Evolutionary conservation across 2,797 vertebrate genomes (phyloP).

Genomic region (Gouania willdenowi): DNA sequence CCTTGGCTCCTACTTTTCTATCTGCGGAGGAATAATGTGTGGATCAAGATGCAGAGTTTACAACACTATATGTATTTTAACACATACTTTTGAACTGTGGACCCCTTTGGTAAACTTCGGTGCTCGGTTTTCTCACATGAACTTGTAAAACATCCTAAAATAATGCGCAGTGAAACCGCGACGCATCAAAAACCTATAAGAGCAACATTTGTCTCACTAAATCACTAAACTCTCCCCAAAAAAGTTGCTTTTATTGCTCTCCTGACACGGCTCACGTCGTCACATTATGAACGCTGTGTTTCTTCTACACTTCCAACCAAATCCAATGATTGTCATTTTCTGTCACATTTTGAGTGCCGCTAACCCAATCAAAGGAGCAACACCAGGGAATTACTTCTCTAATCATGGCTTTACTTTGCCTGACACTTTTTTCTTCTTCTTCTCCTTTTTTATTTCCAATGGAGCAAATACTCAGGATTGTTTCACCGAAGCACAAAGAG

Average conservation of each 20-base stretch:
- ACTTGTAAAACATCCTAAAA: not conserved
- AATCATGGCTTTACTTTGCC: constrained; percentile 32
- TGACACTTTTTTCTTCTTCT: constrained; percentile 25
- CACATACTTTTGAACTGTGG: too few species aligned
- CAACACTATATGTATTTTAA: too few species aligned
- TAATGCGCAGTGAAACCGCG: too few species aligned
- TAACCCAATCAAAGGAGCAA: constrained; percentile 44
- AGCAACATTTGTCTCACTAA: constrained; percentile 1
- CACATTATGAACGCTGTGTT: constrained; percentile 28
- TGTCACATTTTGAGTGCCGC: constrained; percentile 27
- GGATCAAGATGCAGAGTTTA: too few species aligned
- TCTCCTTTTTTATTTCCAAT: not conserved
- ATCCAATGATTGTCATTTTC: constrained; percentile 47
- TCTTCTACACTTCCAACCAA: constrained; percentile 32
- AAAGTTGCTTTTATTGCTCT: constrained; percentile 25
- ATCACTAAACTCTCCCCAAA: constrained; percentile 11
- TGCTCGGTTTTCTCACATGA: not conserved
- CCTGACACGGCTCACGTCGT: constrained; percentile 8
- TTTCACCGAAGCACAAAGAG: constrained; percentile 30
- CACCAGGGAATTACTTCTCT: constrained; percentile 33
- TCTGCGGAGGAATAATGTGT: constrained; percentile 45
- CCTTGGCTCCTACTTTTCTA: constrained; percentile 35
- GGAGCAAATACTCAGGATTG: constrained; percentile 30
- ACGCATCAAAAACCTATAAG: constrained; percentile 1
- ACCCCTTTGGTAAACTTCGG: not conserved